Conservation (phyloP, 2,113 vertebrate genomes). For the Cynoglossus semilaevis region DNA sequence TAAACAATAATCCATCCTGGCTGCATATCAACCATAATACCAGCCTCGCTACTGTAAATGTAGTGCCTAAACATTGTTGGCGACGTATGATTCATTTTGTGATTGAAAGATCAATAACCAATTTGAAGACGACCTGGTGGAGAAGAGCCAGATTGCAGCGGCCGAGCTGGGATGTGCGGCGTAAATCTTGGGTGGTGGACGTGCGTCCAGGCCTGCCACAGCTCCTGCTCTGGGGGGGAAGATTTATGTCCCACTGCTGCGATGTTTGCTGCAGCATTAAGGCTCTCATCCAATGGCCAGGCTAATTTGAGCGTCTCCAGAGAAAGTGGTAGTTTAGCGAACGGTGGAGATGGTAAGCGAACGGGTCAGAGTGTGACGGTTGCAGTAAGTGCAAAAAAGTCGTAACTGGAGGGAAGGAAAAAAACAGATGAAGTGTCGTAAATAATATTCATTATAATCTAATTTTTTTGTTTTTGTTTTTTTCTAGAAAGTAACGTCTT, state of each 20-base stretch:
- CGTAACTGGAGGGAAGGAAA: neutral
- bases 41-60: conserved; percentile 56
- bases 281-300: conserved; percentile 32
- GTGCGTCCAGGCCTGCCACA: conserved; percentile 46
- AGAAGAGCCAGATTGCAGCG: conserved; percentile 57
- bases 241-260: conserved; percentile 61
- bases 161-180: conserved; percentile 50
- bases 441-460: conserved; percentile 1
- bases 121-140: conserved; percentile 71
- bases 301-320: conserved; percentile 60
- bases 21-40: conserved; percentile 39
- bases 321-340: conserved; percentile 21
- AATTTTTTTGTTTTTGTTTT: no score
- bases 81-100: conserved; percentile 72
- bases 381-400: conserved; percentile 16
- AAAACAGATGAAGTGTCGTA: neutral
- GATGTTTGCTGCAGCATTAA: conserved; percentile 30
- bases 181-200: conserved; percentile 66
- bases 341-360: conserved; percentile 28
- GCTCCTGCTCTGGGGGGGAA: conserved; percentile 41
- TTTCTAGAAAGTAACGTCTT: no score
- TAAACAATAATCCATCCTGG: conserved; percentile 54
- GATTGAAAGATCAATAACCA: conserved; percentile 78
- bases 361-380: conserved; percentile 26
- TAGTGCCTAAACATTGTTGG: conserved; percentile 52